A percentile compares a stretch with the other conserved stretches of the same genome.
Conservation (phyloP, 2,113 vertebrate species). For the Neomonachus schauinslandi region DNA sequence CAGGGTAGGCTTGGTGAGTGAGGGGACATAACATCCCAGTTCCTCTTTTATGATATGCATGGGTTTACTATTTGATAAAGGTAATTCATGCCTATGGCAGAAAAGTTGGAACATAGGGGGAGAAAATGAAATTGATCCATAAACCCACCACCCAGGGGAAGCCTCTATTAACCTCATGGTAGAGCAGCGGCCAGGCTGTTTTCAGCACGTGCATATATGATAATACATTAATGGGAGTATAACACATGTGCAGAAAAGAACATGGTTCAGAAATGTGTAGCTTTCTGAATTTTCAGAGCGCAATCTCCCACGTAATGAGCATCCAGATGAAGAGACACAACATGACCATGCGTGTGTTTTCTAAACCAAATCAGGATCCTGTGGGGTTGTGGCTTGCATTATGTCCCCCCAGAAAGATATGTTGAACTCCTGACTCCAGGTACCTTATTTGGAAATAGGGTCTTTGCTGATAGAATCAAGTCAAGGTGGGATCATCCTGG, state of each 20-base stretch:
- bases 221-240: not conserved
- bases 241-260: not conserved
- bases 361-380: not conserved
- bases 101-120: not conserved
- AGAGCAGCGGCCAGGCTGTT: not conserved
- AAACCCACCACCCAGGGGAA: not conserved
- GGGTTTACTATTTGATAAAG: not conserved
- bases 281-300: not conserved
- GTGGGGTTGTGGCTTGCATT: not conserved
- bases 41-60: not conserved
- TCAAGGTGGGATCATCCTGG: not conserved
- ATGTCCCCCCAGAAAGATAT: not conserved
- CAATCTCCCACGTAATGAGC: fast-evolving
- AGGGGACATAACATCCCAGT: not conserved
- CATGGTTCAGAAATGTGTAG: fast-evolving
- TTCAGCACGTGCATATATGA: too few relatives aligned
- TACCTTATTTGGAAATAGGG: not conserved
- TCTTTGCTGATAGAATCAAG: not conserved
- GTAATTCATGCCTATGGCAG: not conserved
- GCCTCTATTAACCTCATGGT: not conserved
- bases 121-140: constrained; percentile 44
- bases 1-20: not conserved
- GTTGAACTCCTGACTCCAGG: not conserved
- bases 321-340: not conserved
- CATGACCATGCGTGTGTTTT: fast-evolving